These are phyloP conservation scores for Camponotus pennsylvanicus DNA, from an alignment of 1,140 invertebrate species.

Conservation along the genomic window DNA sequence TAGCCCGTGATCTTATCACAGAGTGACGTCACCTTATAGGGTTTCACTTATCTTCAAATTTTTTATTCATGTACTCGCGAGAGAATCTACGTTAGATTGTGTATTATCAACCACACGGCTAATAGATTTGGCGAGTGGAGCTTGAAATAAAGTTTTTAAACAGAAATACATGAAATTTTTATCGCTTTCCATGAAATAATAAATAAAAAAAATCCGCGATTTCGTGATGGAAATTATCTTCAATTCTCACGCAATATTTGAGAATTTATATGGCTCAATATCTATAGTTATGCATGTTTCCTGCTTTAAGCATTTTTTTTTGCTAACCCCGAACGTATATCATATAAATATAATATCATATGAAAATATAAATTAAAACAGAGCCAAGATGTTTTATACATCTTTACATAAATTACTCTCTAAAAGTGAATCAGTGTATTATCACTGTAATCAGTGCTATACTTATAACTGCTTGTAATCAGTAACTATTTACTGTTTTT, in stretches of 20 bases:
- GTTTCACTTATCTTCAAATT: conserved; percentile 57
- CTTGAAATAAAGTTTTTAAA: conserved; percentile 46
- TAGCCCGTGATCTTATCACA: conserved; percentile 12
- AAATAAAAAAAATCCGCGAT: conserved; percentile 52
- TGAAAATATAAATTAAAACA: conserved; percentile 32
- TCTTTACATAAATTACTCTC: background rate
- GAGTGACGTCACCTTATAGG: conserved; percentile 54
- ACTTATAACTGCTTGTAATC: too few species aligned
- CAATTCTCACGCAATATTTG: conserved; percentile 46
- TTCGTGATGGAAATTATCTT: conserved; percentile 72
- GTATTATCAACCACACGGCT: conserved; percentile 49
- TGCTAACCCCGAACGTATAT: background rate
- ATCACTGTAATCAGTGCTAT: too few species aligned
- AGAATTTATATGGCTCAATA: background rate
- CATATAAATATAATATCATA: background rate
- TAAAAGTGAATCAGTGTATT: too few species aligned
- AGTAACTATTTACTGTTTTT: too few species aligned
- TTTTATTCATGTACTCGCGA: conserved; percentile 10
- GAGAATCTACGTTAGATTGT: conserved; percentile 17
- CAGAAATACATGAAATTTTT: conserved; percentile 68
- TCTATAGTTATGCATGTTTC: conserved; percentile 20
- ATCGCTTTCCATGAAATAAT: conserved; percentile 57
- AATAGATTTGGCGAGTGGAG: conserved; percentile 62
- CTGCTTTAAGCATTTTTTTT: conserved; percentile 21
- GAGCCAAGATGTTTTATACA: background rate